These are phyloP conservation scores for Mystacornis crossleyi DNA, from an alignment of 2,113 vertebrate genomes.

Conservation along the genomic window DNA sequence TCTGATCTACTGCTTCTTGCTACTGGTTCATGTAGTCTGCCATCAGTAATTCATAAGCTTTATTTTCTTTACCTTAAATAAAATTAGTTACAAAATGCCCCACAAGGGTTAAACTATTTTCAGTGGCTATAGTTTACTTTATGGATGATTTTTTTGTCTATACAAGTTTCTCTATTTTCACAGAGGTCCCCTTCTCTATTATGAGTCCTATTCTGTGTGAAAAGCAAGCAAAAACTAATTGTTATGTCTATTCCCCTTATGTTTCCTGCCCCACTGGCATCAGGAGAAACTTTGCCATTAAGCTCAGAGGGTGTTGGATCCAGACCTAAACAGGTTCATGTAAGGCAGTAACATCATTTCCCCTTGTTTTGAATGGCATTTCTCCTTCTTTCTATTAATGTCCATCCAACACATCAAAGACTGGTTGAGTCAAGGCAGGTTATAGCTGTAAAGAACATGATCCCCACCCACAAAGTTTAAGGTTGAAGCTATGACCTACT, in stretches of 20 bases:
- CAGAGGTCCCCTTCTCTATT: background rate
- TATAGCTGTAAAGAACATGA: background rate
- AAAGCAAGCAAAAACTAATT: background rate
- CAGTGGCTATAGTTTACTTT: background rate
- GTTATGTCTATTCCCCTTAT: background rate
- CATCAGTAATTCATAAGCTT: background rate
- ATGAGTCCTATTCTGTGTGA: background rate
- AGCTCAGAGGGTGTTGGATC: background rate
- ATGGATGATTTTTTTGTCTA: background rate
- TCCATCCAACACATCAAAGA: constrained; percentile 1
- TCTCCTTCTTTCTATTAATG: background rate
- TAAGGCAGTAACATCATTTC: background rate
- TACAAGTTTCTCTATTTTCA: background rate
- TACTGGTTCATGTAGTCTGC: background rate
- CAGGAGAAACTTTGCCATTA: background rate
- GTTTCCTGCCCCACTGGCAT: constrained; percentile 14
- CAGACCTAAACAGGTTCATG: background rate
- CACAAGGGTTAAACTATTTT: background rate
- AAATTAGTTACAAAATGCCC: background rate
- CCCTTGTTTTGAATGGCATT: constrained; percentile 16
- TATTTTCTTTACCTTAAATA: background rate
- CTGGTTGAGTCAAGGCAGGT: background rate
- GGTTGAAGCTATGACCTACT: background rate
- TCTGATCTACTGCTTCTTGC: background rate
- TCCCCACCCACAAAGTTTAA: background rate